phyloP scores from a whole-genome alignment of 1,140 invertebrate species.

The Pogonomyrmex barbatus region DNA sequence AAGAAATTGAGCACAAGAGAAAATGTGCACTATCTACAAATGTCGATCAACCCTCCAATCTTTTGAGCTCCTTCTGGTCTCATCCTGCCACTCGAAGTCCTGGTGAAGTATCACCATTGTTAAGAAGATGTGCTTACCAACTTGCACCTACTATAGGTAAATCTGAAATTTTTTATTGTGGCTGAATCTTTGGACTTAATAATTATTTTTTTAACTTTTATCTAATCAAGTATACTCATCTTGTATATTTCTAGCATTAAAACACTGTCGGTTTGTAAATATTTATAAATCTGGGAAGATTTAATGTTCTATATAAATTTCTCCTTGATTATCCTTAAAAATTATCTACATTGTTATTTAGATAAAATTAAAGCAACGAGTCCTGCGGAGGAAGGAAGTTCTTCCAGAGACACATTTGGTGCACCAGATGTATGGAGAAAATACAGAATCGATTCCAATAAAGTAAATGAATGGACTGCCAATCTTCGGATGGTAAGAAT shows the following conservation, averaged over 20 bases:
- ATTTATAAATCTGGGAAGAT: neutral
- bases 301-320: neutral
- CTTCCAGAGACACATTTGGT: slow-evolving; percentile 83
- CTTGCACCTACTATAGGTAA: slow-evolving; percentile 86
- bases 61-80: slow-evolving; percentile 87
- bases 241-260: too few species aligned
- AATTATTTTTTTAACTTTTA: too few species aligned
- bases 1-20: slow-evolving; percentile 77
- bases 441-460: slow-evolving; percentile 87
- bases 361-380: slow-evolving; percentile 82
- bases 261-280: too few species aligned
- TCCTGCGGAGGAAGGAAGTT: slow-evolving; percentile 86
- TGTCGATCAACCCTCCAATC: slow-evolving; percentile 82
- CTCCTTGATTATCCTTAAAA: neutral
- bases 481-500: slow-evolving; percentile 88
- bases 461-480: slow-evolving; percentile 89
- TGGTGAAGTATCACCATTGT: slow-evolving; percentile 86
- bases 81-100: slow-evolving; percentile 86
- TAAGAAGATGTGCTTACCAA: slow-evolving; percentile 87
- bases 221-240: too few species aligned
- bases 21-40: slow-evolving; percentile 77
- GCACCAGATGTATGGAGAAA: slow-evolving; percentile 87
- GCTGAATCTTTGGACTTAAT: too few species aligned
- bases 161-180: neutral
- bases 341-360: slow-evolving; percentile 36